Evolutionary conservation across 2,113 vertebrate genomes (phyloP).

Genomic region (Hyperoodon ampullatus): DNA sequence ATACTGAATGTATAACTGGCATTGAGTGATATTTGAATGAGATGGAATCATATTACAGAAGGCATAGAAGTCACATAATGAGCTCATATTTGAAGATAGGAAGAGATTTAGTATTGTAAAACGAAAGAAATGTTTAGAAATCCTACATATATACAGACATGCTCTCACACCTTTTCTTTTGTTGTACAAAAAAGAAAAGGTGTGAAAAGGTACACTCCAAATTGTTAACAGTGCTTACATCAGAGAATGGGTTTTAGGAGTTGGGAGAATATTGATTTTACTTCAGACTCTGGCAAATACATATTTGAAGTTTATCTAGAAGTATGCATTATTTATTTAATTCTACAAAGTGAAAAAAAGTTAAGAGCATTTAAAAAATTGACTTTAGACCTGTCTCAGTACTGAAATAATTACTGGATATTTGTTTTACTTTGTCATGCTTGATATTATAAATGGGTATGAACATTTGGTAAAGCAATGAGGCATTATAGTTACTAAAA

Average conservation of each 20-base stretch:
- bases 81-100: not conserved
- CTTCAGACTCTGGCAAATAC: not conserved
- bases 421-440: not conserved
- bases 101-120: conserved; percentile 7
- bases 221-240: not conserved
- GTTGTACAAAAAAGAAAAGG: not conserved
- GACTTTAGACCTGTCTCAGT: not conserved
- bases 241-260: not conserved
- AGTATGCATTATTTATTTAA: not conserved
- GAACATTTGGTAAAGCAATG: not conserved
- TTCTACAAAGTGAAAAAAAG: not conserved
- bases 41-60: not conserved
- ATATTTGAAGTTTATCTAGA: not conserved
- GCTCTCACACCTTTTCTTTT: not conserved
- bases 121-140: not conserved
- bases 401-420: not conserved
- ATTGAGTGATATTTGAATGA: not conserved
- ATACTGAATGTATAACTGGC: not conserved
- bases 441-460: not conserved
- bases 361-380: not conserved
- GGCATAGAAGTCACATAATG: not conserved
- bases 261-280: not conserved
- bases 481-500: not conserved
- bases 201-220: not conserved
- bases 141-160: too few species aligned